Base-by-base conservation (phyloP, 2,888 invertebrate genomes). In the Lacanobia oleracea region DNA sequence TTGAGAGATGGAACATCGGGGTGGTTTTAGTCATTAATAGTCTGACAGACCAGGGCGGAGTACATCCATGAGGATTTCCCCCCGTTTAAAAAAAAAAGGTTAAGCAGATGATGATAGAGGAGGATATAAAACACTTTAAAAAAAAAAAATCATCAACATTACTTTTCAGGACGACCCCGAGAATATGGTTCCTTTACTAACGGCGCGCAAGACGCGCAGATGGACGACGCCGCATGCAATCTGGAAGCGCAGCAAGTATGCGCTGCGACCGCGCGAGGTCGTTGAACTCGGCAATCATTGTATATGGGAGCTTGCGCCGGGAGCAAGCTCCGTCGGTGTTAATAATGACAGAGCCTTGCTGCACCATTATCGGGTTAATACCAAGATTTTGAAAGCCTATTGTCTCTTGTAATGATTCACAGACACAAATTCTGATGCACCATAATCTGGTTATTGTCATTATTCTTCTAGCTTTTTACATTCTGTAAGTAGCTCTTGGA, bases 271-370 rank as follows among this genome's bases (percentile, higher is more conserved):
- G 12, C 97, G 98, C 81, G 97, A 97, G 68, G 98, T 98, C 0
- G 97, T 98, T 14, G 98, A 99, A 92, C 98, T 98, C 21, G 99
- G 99, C 2, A 99, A 99, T 94, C 99, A 99, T 93, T 99, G 99
- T 91, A 97, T 99, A 23, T 99, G 99, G 99, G 98, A 99, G 91
- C 98, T 98, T 86, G 97, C 98, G 6, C 98, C 98, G 0, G 98
- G 98, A 0, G 97, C 97, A 84, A 96, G 96, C 2, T 98, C 98
- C 0, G 95, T 98, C 12, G 98, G 98, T 88, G 98, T 98, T 16
- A 98, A 98, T 0, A 96, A 98, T 0, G 98, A 98, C 79, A 97
- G 98, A 7, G 99, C 98, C 18, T 97, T 98, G 64, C 93, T 99
- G 67, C 99, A 99, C 43, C 88, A 90, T 69, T 91, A 90, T 59